Percentiles rank a stretch among this genome's conserved stretches.
phyloP scores from a whole-genome alignment of 2,888 invertebrate genomes.

The Mayetiola destructor region DNA sequence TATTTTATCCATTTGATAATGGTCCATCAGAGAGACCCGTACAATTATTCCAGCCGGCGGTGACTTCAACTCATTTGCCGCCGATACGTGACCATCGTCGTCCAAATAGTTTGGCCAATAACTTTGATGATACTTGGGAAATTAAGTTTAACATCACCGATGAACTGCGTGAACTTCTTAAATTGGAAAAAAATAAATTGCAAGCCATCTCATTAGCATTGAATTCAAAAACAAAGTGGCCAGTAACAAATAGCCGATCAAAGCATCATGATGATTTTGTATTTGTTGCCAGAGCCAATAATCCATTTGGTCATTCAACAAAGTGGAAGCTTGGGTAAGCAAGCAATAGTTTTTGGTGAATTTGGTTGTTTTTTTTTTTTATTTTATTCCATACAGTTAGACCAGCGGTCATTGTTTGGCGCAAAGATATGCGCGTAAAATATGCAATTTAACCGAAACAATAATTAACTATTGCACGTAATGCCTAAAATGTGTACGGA shows the following conservation, averaged over 20 bases:
- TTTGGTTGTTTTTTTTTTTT: too few relatives aligned
- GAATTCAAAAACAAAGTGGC: slow-evolving; percentile 18
- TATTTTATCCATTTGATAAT: neutral
- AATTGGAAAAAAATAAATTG: neutral
- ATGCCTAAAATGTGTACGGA: too few relatives aligned
- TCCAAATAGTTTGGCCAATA: neutral
- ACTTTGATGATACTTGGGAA: slow-evolving; percentile 10
- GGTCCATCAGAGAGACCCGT: neutral
- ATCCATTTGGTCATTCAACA: slow-evolving; percentile 34
- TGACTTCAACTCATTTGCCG: neutral
- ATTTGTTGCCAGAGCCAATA: slow-evolving; percentile 31
- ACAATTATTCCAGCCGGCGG: neutral
- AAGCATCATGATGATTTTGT: slow-evolving; percentile 23
- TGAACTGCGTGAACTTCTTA: neutral
- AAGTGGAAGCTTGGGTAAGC: slow-evolving; percentile 28
- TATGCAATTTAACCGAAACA: too few relatives aligned
- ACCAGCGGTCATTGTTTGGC: too few relatives aligned
- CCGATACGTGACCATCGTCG: neutral
- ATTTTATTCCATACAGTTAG: too few relatives aligned
- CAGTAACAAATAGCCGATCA: slow-evolving; percentile 18
- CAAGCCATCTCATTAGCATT: slow-evolving; percentile 17
- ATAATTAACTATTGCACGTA: too few relatives aligned
- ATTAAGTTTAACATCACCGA: slow-evolving; percentile 1
- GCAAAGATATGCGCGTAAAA: too few relatives aligned
- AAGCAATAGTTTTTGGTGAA: too few relatives aligned